These are phyloP conservation scores for Odontamblyopus lacepedii DNA, from an alignment of 2,797 vertebrate species.

Conservation along the genomic window DNA sequence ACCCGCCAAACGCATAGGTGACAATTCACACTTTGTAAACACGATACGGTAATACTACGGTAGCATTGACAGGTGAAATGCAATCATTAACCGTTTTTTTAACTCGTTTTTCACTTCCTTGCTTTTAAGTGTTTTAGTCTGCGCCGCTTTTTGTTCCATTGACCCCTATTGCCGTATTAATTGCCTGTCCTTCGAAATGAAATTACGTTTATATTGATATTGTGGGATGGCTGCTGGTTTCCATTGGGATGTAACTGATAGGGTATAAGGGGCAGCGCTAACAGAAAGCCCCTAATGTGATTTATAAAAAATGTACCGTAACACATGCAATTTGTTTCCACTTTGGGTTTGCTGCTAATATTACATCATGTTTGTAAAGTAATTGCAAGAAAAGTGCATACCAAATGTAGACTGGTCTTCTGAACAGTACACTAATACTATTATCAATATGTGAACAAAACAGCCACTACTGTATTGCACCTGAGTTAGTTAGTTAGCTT, in stretches of 20 bases:
- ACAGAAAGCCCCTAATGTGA: slow-evolving; percentile 59
- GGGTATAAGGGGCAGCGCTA: slow-evolving; percentile 53
- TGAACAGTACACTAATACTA: background rate
- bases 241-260: slow-evolving; percentile 69
- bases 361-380: slow-evolving; percentile 38
- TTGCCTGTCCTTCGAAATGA: slow-evolving; percentile 77
- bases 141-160: slow-evolving; percentile 75
- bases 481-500: no score
- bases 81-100: slow-evolving; percentile 74
- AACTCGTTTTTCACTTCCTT: slow-evolving; percentile 70
- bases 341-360: slow-evolving; percentile 21
- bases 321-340: slow-evolving; percentile 58
- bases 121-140: slow-evolving; percentile 76
- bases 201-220: slow-evolving; percentile 79
- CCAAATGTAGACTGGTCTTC: slow-evolving; percentile 9
- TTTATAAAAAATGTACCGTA: slow-evolving; percentile 58
- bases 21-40: slow-evolving; percentile 53
- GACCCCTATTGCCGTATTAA: slow-evolving; percentile 74
- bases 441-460: no score
- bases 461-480: no score
- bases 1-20: slow-evolving; percentile 41
- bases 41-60: slow-evolving; percentile 73
- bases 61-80: slow-evolving; percentile 81
- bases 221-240: slow-evolving; percentile 67
- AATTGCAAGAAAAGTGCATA: slow-evolving; percentile 11